Evolutionary conservation across 2,888 invertebrate species (phyloP).

Genomic region (Chymomyza procnemis): DNA sequence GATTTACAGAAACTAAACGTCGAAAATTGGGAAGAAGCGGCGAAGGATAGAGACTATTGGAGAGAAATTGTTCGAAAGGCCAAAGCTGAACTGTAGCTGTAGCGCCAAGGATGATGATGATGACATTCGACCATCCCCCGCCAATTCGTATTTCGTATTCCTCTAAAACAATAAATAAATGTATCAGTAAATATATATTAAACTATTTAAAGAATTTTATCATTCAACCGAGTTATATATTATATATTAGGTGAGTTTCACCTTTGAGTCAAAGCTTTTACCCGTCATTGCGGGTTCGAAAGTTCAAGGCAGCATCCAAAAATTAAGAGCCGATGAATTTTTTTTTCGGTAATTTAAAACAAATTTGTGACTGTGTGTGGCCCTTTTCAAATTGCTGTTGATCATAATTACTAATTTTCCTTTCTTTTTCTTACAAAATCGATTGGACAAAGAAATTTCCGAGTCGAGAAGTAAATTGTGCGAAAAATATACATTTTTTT

Average conservation of each 20-base stretch:
- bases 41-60: too few species aligned
- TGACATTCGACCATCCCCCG: too few species aligned
- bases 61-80: too few species aligned
- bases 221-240: neutral
- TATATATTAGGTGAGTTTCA: too few species aligned
- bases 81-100: too few species aligned
- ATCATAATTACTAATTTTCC: slow-evolving; percentile 28
- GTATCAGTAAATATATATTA: neutral
- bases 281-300: slow-evolving; percentile 15
- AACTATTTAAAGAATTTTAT: neutral
- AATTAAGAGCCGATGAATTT: slow-evolving; percentile 62
- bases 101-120: too few species aligned
- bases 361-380: slow-evolving; percentile 43
- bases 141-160: too few species aligned
- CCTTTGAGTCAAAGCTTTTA: too few species aligned
- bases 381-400: slow-evolving; percentile 21
- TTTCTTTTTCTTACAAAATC: slow-evolving; percentile 12
- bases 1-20: too few species aligned
- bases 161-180: too few species aligned
- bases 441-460: neutral
- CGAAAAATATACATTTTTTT: slow-evolving; percentile 1
- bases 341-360: slow-evolving; percentile 50
- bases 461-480: slow-evolving; percentile 6
- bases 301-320: slow-evolving; percentile 40
- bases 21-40: too few species aligned